Conservation (phyloP, 2,888 invertebrate genomes). For the Cistogaster globosa region DNA sequence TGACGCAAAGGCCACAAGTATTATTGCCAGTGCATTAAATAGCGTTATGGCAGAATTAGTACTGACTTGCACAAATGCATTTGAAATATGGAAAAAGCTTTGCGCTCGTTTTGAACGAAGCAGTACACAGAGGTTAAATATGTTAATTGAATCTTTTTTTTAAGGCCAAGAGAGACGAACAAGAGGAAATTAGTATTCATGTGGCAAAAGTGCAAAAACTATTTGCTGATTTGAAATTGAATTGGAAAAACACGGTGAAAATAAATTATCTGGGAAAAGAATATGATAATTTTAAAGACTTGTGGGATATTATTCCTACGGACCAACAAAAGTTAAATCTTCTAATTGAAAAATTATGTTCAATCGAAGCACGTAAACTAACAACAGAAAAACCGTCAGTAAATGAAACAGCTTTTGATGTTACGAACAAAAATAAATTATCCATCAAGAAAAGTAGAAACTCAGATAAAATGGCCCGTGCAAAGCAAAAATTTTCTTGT, state of each 20-base stretch:
- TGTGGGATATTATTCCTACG: no score
- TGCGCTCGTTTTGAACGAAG: conserved; percentile 40
- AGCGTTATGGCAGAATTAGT: not conserved
- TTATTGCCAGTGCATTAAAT: conserved; percentile 10
- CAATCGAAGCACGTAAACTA: no score
- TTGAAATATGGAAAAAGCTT: conserved; percentile 6
- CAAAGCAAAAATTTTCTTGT: no score
- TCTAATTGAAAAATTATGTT: no score
- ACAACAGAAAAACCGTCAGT: no score
- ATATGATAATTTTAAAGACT: conserved; percentile 18
- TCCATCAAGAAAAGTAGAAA: no score
- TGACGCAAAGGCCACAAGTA: conserved; percentile 3
- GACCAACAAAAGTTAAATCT: no score
- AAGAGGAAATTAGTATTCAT: conserved; percentile 28
- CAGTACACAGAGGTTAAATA: conserved; percentile 31
- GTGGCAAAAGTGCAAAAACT: conserved; percentile 18
- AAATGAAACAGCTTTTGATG: no score
- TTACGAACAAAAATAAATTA: not conserved
- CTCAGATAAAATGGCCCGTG: no score
- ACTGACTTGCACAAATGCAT: no score
- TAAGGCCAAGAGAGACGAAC: conserved; percentile 4
- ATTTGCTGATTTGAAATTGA: conserved; percentile 34
- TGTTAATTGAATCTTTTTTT: conserved; percentile 34
- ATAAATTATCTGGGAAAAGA: conserved; percentile 35
- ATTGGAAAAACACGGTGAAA: conserved; percentile 9